Percentiles rank a stretch among this genome's conserved stretches.
Conservation (phyloP, 2,888 invertebrate genomes). For the Eupithecia centaureata region DNA sequence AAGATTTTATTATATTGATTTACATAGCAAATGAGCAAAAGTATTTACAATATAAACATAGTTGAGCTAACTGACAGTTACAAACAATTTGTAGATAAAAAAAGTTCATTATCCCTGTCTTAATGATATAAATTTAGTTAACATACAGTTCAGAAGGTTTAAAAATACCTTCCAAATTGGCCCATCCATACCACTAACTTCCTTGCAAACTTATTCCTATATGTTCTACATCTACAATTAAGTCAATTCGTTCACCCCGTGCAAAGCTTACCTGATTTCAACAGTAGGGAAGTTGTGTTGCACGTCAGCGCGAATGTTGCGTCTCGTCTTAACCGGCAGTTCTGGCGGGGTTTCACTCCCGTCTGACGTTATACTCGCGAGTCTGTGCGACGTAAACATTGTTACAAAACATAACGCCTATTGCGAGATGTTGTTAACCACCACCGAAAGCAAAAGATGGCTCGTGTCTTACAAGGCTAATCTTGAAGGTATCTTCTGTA, state of each 20-base stretch:
- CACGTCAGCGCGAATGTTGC: conserved; percentile 76
- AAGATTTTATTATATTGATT: background rate
- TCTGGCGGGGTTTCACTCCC: conserved; percentile 84
- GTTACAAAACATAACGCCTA: conserved; percentile 38
- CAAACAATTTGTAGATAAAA: background rate
- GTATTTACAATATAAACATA: background rate
- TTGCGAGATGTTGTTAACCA: conserved; percentile 23
- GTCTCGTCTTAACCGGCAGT: conserved; percentile 84
- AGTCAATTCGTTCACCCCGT: background rate
- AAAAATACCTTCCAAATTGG: background rate
- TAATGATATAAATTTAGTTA: background rate
- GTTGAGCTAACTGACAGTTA: background rate
- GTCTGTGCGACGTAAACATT: conserved; percentile 50
- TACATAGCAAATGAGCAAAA: background rate
- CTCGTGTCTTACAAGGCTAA: conserved; percentile 10
- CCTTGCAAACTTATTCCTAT: no score
- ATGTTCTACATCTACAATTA: background rate
- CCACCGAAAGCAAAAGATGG: conserved; percentile 17
- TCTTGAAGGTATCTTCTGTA: conserved; percentile 7
- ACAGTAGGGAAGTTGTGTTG: conserved; percentile 57
- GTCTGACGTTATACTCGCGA: conserved; percentile 78
- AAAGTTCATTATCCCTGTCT: background rate
- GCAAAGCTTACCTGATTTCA: conserved; percentile 37
- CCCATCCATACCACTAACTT: background rate
- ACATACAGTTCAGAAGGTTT: background rate